Conservation (phyloP, 2,888 invertebrate genomes). For the Exephanes ischioxanthus region DNA sequence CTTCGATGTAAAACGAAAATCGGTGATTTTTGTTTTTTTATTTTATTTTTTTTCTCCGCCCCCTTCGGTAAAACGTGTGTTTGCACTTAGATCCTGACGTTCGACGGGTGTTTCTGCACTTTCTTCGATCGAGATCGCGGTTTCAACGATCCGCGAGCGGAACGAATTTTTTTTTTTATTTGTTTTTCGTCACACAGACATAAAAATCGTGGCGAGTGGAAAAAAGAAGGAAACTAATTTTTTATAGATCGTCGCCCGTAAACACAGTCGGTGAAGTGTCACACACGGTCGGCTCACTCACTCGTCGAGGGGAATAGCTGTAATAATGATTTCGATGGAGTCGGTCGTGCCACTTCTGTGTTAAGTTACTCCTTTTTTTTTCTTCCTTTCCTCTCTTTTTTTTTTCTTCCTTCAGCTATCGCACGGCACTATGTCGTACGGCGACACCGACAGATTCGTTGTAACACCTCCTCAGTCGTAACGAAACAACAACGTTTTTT, state of each 20-base stretch:
- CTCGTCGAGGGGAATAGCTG: background rate
- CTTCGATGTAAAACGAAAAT: constrained; percentile 26
- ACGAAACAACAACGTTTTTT: background rate
- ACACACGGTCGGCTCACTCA: constrained; percentile 22
- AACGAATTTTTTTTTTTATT: background rate
- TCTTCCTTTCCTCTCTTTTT: background rate
- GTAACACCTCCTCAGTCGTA: background rate
- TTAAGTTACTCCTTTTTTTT: background rate
- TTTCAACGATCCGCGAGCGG: background rate
- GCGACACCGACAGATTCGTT: background rate
- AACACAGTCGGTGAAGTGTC: constrained; percentile 46
- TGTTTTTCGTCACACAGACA: background rate
- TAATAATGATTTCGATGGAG: constrained; percentile 2
- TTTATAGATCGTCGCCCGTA: constrained; percentile 25
- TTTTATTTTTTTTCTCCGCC: background rate
- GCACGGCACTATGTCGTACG: background rate
- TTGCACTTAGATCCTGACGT: constrained; percentile 27
- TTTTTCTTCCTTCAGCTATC: background rate
- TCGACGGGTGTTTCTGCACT: background rate
- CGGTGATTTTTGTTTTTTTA: background rate
- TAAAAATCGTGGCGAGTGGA: background rate
- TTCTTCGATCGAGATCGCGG: background rate
- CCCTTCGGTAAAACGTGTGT: background rate
- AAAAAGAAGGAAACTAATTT: background rate
- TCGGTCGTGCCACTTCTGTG: background rate